Conservation (phyloP, 1,140 invertebrate genomes). For the Drosophila pruinosa region DNA sequence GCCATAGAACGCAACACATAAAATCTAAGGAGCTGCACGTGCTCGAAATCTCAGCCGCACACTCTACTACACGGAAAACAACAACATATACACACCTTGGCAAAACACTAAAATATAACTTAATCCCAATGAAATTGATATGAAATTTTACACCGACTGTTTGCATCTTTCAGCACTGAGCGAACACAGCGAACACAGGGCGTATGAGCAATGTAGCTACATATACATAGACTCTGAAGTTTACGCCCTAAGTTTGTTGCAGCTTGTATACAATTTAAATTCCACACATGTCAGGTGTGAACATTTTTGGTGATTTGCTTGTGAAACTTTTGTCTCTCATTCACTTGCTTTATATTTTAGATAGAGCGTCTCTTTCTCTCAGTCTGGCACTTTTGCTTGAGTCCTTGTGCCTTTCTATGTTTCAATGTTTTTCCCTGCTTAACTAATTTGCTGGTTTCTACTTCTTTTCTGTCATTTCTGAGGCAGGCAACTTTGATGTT, state of each 20-base stretch:
- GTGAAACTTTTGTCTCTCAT: constrained; percentile 42
- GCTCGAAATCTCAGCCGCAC: constrained; percentile 67
- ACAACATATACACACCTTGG: constrained; percentile 66
- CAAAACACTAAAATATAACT: constrained; percentile 76
- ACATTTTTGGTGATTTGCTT: constrained; percentile 51
- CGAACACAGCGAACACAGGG: constrained; percentile 13
- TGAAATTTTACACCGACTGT: constrained; percentile 60
- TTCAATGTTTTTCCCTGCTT: constrained; percentile 29
- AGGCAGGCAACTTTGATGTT: constrained; percentile 62
- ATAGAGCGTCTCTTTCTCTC: neutral
- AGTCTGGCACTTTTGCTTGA: constrained; percentile 35
- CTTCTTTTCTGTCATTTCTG: constrained; percentile 10
- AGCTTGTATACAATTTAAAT: constrained; percentile 59
- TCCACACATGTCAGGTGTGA: constrained; percentile 70
- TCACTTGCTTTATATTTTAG: neutral
- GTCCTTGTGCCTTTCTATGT: neutral
- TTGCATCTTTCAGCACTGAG: constrained; percentile 5
- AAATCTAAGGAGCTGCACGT: constrained; percentile 69
- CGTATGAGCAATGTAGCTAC: constrained; percentile 46
- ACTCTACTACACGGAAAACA: constrained; percentile 13
- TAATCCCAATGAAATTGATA: constrained; percentile 76
- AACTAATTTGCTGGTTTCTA: constrained; percentile 61
- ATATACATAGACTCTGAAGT: constrained; percentile 9
- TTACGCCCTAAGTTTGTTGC: neutral
- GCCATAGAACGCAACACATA: constrained; percentile 54